phyloP scores from a whole-genome alignment of 30 jellyfish, hydroid and myxozoan genomes.

The Hydractinia echinata region DNA sequence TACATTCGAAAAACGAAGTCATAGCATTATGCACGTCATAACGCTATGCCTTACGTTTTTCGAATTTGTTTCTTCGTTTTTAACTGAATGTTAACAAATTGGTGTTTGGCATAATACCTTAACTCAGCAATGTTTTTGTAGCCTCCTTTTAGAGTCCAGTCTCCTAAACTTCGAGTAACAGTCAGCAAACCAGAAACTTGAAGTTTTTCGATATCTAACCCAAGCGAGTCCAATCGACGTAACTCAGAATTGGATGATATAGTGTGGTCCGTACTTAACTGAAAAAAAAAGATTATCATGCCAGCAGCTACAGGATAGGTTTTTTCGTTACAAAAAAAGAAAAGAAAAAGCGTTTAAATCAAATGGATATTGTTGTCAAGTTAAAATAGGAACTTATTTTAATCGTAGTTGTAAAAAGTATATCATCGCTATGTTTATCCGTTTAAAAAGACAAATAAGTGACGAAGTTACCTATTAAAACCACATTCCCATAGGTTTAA shows the following conservation, averaged over 20 bases:
- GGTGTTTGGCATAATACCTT: constrained; percentile 19
- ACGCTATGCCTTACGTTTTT: too few species aligned
- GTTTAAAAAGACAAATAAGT: too few species aligned
- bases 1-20: too few species aligned
- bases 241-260: constrained; percentile 52
- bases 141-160: constrained; percentile 79
- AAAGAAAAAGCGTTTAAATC: background rate
- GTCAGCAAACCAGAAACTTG: constrained; percentile 53
- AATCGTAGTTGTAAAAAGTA: too few species aligned
- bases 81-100: too few species aligned
- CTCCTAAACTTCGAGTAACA: constrained; percentile 88
- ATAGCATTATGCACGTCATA: too few species aligned
- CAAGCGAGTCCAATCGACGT: constrained; percentile 69
- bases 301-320: background rate
- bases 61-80: too few species aligned
- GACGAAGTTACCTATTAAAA: too few species aligned
- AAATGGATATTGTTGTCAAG: background rate
- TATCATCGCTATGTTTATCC: too few species aligned
- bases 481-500: too few species aligned
- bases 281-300: constrained; percentile 14
- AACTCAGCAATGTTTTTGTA: constrained; percentile 50
- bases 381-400: background rate
- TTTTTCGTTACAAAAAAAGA: background rate
- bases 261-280: constrained; percentile 83
- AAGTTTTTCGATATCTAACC: constrained; percentile 58